Conservation (phyloP, 1,140 invertebrate genomes). For the Drusus annulatus region DNA sequence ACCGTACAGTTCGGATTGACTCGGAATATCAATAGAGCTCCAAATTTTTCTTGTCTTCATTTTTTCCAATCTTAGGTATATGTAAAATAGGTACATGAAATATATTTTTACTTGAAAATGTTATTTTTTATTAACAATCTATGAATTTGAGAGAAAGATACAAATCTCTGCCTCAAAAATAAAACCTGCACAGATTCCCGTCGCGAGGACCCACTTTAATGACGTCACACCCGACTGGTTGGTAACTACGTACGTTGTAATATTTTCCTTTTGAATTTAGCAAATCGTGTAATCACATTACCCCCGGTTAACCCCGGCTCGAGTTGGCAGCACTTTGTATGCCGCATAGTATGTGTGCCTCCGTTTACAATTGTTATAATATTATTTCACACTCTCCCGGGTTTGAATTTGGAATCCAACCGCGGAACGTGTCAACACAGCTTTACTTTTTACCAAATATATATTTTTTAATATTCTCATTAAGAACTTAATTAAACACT, state of each 20-base stretch:
- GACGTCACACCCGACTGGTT: constrained; percentile 38
- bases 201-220: constrained; percentile 24
- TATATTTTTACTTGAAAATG: too few relatives aligned
- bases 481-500: not conserved
- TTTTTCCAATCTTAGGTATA: too few relatives aligned
- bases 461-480: constrained; percentile 1
- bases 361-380: constrained; percentile 42
- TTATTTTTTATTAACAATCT: too few relatives aligned
- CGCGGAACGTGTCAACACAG: constrained; percentile 23
- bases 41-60: too few relatives aligned
- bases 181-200: not conserved
- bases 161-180: not conserved
- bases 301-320: constrained; percentile 32
- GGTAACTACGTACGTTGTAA: constrained; percentile 37
- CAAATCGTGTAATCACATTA: constrained; percentile 43
- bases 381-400: constrained; percentile 16
- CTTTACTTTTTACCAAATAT: not conserved
- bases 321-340: constrained; percentile 40
- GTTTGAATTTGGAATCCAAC: not conserved
- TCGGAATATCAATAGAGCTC: not conserved
- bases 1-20: not conserved
- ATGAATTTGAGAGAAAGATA: too few relatives aligned
- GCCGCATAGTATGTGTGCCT: constrained; percentile 37
- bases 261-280: constrained; percentile 56
- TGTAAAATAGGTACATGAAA: too few relatives aligned